A percentile compares a stretch with the other conserved stretches of the same genome.
Conservation (phyloP, 2,888 invertebrate genomes). For the Eupithecia insigniata region DNA sequence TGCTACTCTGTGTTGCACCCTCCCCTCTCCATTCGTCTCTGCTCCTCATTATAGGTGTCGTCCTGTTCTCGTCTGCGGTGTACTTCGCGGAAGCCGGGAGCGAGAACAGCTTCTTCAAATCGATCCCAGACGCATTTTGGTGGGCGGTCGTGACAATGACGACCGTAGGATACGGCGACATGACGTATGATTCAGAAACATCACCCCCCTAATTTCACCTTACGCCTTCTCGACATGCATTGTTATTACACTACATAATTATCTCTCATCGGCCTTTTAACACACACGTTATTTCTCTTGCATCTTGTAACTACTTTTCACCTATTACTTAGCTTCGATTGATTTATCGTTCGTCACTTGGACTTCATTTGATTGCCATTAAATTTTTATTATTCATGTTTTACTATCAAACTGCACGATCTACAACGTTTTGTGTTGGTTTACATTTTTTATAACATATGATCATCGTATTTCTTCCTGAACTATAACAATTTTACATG, state of each 20-base stretch:
- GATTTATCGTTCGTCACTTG: slow-evolving; percentile 70
- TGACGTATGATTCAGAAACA: slow-evolving; percentile 92
- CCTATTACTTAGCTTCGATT: slow-evolving; percentile 65
- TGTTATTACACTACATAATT: slow-evolving; percentile 66
- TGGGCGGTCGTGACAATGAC: slow-evolving; percentile 99
- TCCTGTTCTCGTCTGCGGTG: slow-evolving; percentile 99
- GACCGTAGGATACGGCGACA: slow-evolving; percentile 99
- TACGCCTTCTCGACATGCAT: slow-evolving; percentile 77
- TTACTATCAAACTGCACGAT: slow-evolving; percentile 65
- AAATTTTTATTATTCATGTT: slow-evolving; percentile 60
- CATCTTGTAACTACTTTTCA: slow-evolving; percentile 65
- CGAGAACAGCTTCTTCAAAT: slow-evolving; percentile 99
- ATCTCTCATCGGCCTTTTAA: slow-evolving; percentile 71
- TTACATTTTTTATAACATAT: slow-evolving; percentile 56
- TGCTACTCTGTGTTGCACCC: slow-evolving; percentile 79
- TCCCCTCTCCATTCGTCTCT: slow-evolving; percentile 79
- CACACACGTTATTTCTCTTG: slow-evolving; percentile 70
- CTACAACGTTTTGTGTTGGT: slow-evolving; percentile 60
- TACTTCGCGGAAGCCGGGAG: slow-evolving; percentile 99
- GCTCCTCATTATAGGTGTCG: slow-evolving; percentile 96
- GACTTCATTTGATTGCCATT: slow-evolving; percentile 63
- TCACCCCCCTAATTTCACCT: slow-evolving; percentile 75
- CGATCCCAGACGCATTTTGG: slow-evolving; percentile 99
- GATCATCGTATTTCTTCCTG: slow-evolving; percentile 61
- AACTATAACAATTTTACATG: slow-evolving; percentile 75